These are phyloP conservation scores for Halcyon smyrnensis DNA, from an alignment of 2,797 vertebrate species.

Conservation along the genomic window DNA sequence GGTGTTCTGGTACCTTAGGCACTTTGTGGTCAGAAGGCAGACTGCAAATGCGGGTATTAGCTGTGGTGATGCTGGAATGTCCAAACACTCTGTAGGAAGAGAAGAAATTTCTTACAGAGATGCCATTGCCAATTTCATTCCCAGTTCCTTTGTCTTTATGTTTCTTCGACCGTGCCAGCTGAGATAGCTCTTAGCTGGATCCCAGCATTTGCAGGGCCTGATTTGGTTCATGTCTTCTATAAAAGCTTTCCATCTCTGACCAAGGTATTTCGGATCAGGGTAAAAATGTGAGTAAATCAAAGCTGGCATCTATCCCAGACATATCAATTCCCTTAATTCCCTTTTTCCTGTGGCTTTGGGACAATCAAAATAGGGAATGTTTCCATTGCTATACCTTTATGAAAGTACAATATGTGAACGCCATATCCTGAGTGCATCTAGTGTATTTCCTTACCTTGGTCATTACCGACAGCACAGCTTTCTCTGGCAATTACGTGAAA, in stretches of 20 bases:
- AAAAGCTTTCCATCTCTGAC: constrained; percentile 76
- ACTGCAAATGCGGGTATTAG: neutral
- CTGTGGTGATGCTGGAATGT: neutral
- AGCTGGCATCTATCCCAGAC: constrained; percentile 77
- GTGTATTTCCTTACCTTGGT: constrained; percentile 55
- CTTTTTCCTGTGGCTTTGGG: constrained; percentile 76
- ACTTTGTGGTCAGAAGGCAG: constrained; percentile 59
- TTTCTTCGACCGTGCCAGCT: neutral
- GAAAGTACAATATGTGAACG: constrained; percentile 49
- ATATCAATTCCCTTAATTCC: constrained; percentile 76
- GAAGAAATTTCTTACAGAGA: constrained; percentile 1
- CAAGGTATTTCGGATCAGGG: constrained; percentile 77
- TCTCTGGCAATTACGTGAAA: constrained; percentile 74
- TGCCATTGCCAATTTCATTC: constrained; percentile 2
- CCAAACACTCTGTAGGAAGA: constrained; percentile 18
- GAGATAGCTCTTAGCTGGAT: constrained; percentile 34
- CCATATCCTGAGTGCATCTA: constrained; percentile 34
- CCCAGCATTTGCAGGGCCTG: constrained; percentile 13
- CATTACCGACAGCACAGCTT: constrained; percentile 30
- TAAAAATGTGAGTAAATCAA: constrained; percentile 80
- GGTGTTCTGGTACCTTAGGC: constrained; percentile 55
- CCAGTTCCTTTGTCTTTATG: neutral
- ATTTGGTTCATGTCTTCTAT: constrained; percentile 70
- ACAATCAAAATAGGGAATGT: constrained; percentile 80
- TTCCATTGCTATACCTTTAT: constrained; percentile 69